These are phyloP conservation scores for Morpho helenor DNA, from an alignment of 2,888 invertebrate species.

Conservation along the genomic window DNA sequence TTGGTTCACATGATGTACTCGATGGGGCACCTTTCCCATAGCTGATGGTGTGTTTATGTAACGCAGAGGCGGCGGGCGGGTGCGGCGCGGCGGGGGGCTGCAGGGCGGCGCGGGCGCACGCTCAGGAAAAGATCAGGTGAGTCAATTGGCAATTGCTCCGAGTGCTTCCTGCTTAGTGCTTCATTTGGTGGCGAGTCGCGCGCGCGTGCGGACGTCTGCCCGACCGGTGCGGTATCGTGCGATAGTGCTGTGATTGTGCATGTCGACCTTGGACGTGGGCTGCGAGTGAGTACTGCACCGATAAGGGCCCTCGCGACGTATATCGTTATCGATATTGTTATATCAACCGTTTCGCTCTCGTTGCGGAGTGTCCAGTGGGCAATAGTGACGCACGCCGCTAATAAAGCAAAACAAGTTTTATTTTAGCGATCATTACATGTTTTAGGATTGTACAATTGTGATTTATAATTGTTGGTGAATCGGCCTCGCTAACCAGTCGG, in stretches of 20 bases:
- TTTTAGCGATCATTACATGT: too few species aligned
- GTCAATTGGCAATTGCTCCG: constrained; percentile 22
- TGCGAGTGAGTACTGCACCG: constrained; percentile 17
- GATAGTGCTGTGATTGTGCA: constrained; percentile 26
- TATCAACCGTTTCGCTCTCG: too few species aligned
- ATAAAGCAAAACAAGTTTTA: too few species aligned
- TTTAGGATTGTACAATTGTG: too few species aligned
- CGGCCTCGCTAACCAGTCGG: too few species aligned
- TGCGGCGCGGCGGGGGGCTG: constrained; percentile 59
- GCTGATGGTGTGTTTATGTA: constrained; percentile 55
- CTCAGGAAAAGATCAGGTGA: constrained; percentile 70
- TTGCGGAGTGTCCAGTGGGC: too few species aligned
- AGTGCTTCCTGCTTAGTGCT: constrained; percentile 18
- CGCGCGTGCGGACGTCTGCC: constrained; percentile 43
- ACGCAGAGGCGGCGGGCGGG: constrained; percentile 64
- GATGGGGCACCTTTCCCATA: background rate
- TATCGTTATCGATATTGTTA: too few species aligned
- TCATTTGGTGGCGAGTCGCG: constrained; percentile 52
- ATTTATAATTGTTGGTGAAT: too few species aligned
- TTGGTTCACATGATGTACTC: too few species aligned
- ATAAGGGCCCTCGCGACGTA: constrained; percentile 9
- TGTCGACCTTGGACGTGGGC: constrained; percentile 19
- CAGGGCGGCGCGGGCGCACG: constrained; percentile 60
- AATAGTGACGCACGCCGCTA: too few species aligned
- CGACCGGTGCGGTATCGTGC: constrained; percentile 5